Percentiles rank a stretch among this genome's conserved stretches.
phyloP scores from a whole-genome alignment of 1,140 invertebrate genomes.

The Meloidogyne exigua region DNA sequence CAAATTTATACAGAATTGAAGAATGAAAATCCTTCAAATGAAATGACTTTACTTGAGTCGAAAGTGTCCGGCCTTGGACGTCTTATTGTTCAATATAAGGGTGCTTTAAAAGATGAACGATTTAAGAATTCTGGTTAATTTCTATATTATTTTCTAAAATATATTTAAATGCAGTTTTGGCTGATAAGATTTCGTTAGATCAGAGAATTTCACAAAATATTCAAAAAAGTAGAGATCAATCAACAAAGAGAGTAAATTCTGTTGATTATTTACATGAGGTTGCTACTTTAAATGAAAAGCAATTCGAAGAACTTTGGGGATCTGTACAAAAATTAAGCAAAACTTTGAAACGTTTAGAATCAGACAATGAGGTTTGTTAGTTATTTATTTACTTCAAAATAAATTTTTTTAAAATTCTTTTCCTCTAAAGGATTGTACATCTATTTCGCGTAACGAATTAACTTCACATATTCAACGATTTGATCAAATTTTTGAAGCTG shows the following conservation, averaged over 20 bases:
- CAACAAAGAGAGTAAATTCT: conserved; percentile 11
- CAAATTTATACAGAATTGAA: conserved; percentile 7
- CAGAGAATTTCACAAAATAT: conserved; percentile 22
- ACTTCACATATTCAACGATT: conserved; percentile 17
- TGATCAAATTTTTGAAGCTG: conserved; percentile 10
- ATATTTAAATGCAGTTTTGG: conserved; percentile 2
- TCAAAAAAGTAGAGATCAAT: conserved; percentile 11
- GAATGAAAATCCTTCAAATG: conserved; percentile 4
- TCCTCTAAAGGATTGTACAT: not conserved
- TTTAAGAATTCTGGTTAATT: conserved; percentile 5
- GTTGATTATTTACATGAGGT: conserved; percentile 26
- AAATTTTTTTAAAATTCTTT: not conserved
- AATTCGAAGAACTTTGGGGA: conserved; percentile 11
- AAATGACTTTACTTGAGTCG: conserved; percentile 7
- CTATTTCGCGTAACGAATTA: conserved; percentile 7
- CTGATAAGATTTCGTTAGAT: conserved; percentile 12
- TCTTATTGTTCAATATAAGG: conserved; percentile 9
- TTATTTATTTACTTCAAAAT: too few species aligned
- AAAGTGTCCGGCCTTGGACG: not conserved
- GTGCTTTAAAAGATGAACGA: conserved; percentile 8
- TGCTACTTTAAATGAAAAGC: conserved; percentile 9
- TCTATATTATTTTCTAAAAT: not conserved
- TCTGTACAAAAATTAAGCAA: not conserved
- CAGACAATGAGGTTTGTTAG: not conserved
- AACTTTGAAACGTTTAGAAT: conserved; percentile 13